Percentiles rank a stretch among this genome's conserved stretches.
phyloP scores from a whole-genome alignment of 2,113 vertebrate species.

The Chaenocephalus aceratus region DNA sequence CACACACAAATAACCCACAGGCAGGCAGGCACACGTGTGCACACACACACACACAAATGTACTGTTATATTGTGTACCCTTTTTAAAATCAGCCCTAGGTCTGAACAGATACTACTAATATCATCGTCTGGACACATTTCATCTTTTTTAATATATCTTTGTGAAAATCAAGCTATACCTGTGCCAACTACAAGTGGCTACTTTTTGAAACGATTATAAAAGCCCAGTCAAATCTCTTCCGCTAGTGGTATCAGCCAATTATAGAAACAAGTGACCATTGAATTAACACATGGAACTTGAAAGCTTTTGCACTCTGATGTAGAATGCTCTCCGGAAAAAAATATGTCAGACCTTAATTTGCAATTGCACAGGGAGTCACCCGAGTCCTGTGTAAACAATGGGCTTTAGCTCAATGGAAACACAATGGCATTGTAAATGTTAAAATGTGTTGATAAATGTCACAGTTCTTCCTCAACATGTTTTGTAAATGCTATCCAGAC shows the following conservation, averaged over 20 bases:
- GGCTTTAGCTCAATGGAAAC: slow-evolving; percentile 47
- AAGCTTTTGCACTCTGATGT: slow-evolving; percentile 81
- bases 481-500: slow-evolving; percentile 50
- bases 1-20: slow-evolving; percentile 52
- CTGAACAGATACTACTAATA: slow-evolving; percentile 59
- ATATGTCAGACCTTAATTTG: slow-evolving; percentile 76
- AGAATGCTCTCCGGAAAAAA: slow-evolving; percentile 73
- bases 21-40: slow-evolving; percentile 2
- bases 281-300: slow-evolving; percentile 81
- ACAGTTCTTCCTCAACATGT: slow-evolving; percentile 41
- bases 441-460: slow-evolving; percentile 67
- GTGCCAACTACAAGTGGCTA: slow-evolving; percentile 75
- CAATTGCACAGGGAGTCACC: slow-evolving; percentile 72
- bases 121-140: slow-evolving; percentile 64
- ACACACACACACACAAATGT: slow-evolving; percentile 9
- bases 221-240: slow-evolving; percentile 74
- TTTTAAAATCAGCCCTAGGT: slow-evolving; percentile 50
- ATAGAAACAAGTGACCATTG: slow-evolving; percentile 79
- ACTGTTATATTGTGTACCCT: slow-evolving; percentile 36
- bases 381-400: slow-evolving; percentile 68
- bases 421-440: slow-evolving; percentile 53
- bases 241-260: slow-evolving; percentile 75
- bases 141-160: slow-evolving; percentile 69
- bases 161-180: slow-evolving; percentile 72
- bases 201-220: slow-evolving; percentile 76